Evolutionary conservation across 2,888 invertebrate species (phyloP).

Genomic region (Agrotis puta): DNA sequence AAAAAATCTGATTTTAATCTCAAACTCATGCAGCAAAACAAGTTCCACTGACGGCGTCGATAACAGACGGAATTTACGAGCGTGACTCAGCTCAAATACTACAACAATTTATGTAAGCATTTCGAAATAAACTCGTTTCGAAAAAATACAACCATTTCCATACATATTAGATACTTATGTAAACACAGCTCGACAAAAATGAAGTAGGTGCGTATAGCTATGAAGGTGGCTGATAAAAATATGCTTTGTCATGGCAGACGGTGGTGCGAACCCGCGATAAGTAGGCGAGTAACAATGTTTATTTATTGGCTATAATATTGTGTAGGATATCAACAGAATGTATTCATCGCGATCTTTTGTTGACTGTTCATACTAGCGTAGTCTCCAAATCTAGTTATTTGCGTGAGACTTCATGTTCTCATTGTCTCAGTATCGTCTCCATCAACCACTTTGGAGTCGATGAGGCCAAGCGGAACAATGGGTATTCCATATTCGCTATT

Average conservation of each 20-base stretch:
- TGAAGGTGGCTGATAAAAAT: slow-evolving; percentile 59
- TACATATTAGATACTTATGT: slow-evolving; percentile 25
- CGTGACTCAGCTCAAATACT: slow-evolving; percentile 54
- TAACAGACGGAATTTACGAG: slow-evolving; percentile 33
- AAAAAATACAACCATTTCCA: slow-evolving; percentile 40
- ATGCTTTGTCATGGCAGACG: slow-evolving; percentile 63
- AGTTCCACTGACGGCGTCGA: slow-evolving; percentile 11
- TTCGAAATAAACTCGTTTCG: slow-evolving; percentile 28
- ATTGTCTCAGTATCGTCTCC: slow-evolving; percentile 1
- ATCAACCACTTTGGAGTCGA: slow-evolving; percentile 2
- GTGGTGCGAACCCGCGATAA: slow-evolving; percentile 53
- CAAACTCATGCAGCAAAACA: slow-evolving; percentile 24
- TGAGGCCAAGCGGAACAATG: not conserved
- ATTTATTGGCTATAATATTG: slow-evolving; percentile 44
- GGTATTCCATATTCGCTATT: not conserved
- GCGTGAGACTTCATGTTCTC: not conserved
- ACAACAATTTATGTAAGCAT: slow-evolving; percentile 18
- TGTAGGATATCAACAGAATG: slow-evolving; percentile 3
- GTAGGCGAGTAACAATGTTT: slow-evolving; percentile 40
- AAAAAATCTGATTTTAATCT: slow-evolving; percentile 20
- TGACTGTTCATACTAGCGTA: not conserved
- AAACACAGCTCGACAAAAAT: slow-evolving; percentile 42
- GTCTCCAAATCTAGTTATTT: slow-evolving; percentile 16
- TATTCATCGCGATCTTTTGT: slow-evolving; percentile 2
- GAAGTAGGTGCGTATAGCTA: slow-evolving; percentile 22